Base-by-base conservation (phyloP, 1,140 invertebrate genomes). In the Leptoteleia sp. region DNA sequence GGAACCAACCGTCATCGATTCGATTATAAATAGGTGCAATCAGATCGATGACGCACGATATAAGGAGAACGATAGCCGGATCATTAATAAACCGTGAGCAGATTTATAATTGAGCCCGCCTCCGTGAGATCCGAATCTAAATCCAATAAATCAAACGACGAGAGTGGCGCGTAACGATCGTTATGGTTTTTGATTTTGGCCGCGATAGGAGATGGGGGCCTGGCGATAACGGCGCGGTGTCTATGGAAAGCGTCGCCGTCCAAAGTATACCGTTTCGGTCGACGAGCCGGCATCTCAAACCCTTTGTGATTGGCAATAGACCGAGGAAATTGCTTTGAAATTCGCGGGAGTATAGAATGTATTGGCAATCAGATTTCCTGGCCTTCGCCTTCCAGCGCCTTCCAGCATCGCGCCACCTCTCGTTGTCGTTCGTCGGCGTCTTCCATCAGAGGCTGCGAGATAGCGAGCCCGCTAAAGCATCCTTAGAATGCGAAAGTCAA, bases 301-400 rank as follows among this genome's bases (percentile, higher is more conserved):
- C 81, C 84, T 85, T 86, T 84, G 80, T 83, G 84, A 87, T 87
- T 86, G 85, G 76, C 84, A 87, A 86, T 87, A 87, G 85, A 87
- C 68, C 84, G 83, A 85, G 84, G 84, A 87, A 87, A 87, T 87
- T 87, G 86, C 81, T 84, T 84, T 81, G 84, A 87, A 86, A 86
- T 87, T 87, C 84, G 82, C 81, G 79, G 70, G 81, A 80, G 80
- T 80, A 82, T 84, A 82, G 80, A 85, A 87, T 85, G 84, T 87
- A 87, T 87, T 86, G 86, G 84, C 84, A 86, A 87, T 88, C 85
- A 88, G 84, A 88, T 87, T 87, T 85, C 76, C 81, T 79, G 76
- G 76, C 68, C 77, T 80, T 78, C 72, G 77, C 68, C 82, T 77
- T 70, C 62, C 42, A 70, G 43, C 59, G 35, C 31, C 82, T 77